phyloP scores from a whole-genome alignment of 2,113 vertebrate genomes.

The Cyprinodon tularosa region DNA sequence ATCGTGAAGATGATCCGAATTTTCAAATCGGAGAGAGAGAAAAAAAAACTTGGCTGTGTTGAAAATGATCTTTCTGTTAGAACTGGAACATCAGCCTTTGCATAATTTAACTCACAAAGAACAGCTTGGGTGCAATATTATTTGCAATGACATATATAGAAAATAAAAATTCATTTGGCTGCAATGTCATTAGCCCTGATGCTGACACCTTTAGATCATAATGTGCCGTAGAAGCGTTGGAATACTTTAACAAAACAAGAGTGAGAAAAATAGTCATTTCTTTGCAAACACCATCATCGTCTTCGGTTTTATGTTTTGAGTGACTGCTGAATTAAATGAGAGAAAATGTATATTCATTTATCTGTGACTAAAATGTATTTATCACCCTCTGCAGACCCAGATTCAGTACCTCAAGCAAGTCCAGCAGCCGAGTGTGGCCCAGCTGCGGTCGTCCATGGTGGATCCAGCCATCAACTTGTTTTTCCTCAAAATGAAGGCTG shows the following conservation, averaged over 20 bases:
- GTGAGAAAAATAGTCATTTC: too few relatives aligned
- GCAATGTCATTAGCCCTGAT: not conserved
- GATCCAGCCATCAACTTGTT: conserved; percentile 99
- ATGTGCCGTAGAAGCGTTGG: not conserved
- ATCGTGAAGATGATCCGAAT: not conserved
- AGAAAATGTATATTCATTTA: not conserved
- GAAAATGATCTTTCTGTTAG: not conserved
- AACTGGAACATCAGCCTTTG: not conserved
- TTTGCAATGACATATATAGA: not conserved
- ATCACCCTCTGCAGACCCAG: conserved; percentile 90
- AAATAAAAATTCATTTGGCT: not conserved
- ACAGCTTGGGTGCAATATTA: not conserved
- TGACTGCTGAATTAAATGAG: not conserved
- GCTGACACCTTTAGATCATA: not conserved
- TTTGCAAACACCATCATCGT: too few relatives aligned
- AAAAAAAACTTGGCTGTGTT: not conserved
- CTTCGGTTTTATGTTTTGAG: not conserved
- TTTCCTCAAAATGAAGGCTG: conserved; percentile 99
- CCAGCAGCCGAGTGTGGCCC: conserved; percentile 97
- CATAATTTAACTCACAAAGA: not conserved
- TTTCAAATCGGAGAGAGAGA: not conserved
- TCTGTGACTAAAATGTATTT: conserved; percentile 58
- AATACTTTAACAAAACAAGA: not conserved
- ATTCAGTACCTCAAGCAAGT: conserved; percentile 99
- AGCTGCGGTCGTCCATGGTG: conserved; percentile 98